These are phyloP conservation scores for Tetropium fuscum DNA, from an alignment of 2,888 invertebrate genomes.

Conservation along the genomic window DNA sequence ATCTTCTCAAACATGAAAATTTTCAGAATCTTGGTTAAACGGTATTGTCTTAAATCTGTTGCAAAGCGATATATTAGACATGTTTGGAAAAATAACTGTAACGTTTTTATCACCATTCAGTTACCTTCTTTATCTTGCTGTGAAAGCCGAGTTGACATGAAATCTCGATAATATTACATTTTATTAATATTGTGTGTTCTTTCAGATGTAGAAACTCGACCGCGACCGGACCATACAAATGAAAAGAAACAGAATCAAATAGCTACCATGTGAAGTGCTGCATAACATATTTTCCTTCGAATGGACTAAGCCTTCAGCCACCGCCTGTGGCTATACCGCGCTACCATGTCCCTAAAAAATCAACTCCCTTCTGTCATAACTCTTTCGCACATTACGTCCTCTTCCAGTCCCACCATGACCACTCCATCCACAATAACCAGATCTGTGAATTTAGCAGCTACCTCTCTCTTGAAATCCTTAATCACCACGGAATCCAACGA, in stretches of 20 bases:
- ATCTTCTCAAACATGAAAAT: too few species aligned
- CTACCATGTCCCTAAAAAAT: constrained; percentile 52
- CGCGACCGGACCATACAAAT: background rate
- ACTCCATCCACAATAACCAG: constrained; percentile 30
- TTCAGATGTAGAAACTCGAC: constrained; percentile 20
- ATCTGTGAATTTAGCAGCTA: constrained; percentile 32
- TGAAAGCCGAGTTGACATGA: too few species aligned
- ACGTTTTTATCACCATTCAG: too few species aligned
- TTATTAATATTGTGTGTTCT: too few species aligned
- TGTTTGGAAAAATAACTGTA: too few species aligned
- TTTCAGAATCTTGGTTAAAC: too few species aligned
- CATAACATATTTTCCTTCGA: background rate
- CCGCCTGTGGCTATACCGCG: constrained; percentile 56
- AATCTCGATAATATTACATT: too few species aligned
- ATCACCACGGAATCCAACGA: constrained; percentile 45
- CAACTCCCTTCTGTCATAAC: constrained; percentile 42
- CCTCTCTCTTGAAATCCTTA: constrained; percentile 30
- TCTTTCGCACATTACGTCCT: constrained; percentile 25
- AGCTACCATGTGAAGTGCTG: constrained; percentile 22
- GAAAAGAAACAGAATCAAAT: constrained; percentile 13
- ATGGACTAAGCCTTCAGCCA: constrained; percentile 52
- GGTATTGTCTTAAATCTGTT: too few species aligned
- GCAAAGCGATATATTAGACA: too few species aligned
- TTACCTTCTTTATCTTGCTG: too few species aligned
- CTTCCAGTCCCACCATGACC: constrained; percentile 21